A percentile compares a stretch with the other conserved stretches of the same genome.
phyloP scores from a whole-genome alignment of 2,888 invertebrate species.

The Nasonia oneida region DNA sequence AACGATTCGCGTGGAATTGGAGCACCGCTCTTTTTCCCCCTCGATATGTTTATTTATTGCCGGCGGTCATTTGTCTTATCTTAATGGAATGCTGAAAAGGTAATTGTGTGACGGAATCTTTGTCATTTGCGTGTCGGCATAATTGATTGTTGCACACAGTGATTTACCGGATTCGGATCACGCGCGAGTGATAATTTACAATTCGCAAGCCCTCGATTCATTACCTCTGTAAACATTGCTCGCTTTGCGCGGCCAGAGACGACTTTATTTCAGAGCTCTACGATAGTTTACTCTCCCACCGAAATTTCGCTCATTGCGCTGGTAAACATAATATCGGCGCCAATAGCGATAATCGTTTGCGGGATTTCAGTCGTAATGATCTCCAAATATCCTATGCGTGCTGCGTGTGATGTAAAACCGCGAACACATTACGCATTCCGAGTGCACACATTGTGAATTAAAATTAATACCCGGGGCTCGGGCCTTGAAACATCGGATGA shows the following conservation, averaged over 20 bases:
- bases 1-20: slow-evolving; percentile 50
- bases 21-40: slow-evolving; percentile 29
- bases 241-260: not conserved
- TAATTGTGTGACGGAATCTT: slow-evolving; percentile 32
- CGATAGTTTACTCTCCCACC: not conserved
- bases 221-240: not conserved
- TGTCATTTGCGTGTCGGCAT: not conserved
- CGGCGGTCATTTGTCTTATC: slow-evolving; percentile 45
- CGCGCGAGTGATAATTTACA: not conserved
- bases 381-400: too few species aligned
- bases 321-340: too few species aligned
- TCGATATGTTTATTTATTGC: slow-evolving; percentile 35
- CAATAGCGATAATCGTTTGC: too few species aligned
- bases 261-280: not conserved
- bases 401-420: too few species aligned
- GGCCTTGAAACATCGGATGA: not conserved
- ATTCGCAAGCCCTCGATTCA: not conserved
- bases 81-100: slow-evolving; percentile 29
- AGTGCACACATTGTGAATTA: not conserved
- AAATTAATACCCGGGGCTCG: not conserved
- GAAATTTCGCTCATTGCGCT: too few species aligned
- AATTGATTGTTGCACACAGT: slow-evolving; percentile 3
- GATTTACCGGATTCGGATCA: not conserved
- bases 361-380: too few species aligned
- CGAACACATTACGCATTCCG: too few species aligned